Conservation (phyloP, 2,113 vertebrate species). For the Microcebus tavaratra region DNA sequence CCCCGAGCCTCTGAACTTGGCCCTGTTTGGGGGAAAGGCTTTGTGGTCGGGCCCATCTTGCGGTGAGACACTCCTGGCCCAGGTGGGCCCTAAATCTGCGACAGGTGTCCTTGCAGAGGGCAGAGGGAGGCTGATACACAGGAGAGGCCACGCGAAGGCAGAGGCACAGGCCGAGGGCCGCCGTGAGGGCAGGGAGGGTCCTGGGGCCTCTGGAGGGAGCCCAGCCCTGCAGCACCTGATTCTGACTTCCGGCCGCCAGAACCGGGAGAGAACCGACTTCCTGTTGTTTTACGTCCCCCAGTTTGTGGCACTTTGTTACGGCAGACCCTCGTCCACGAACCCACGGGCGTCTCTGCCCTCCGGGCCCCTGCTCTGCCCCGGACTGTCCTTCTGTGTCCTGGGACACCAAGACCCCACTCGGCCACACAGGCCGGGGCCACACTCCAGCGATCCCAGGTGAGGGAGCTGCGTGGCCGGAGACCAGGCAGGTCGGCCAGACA, state of each 20-base stretch:
- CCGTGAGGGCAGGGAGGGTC: neutral
- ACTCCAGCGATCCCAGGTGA: neutral
- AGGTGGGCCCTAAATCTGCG: neutral
- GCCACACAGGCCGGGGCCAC: too few relatives aligned
- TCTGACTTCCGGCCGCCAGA: neutral
- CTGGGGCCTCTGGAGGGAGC: rapidly evolving
- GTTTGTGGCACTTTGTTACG: rapidly evolving
- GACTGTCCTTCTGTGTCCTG: neutral
- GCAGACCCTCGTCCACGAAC: neutral
- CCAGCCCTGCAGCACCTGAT: rapidly evolving
- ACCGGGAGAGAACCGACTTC: rapidly evolving
- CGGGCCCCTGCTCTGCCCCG: neutral
- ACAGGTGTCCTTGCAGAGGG: neutral
- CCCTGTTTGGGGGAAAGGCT: neutral
- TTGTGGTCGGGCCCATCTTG: too few relatives aligned
- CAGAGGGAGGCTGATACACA: neutral
- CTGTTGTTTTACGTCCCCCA: neutral
- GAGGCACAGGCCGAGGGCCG: too few relatives aligned
- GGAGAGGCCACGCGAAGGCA: neutral
- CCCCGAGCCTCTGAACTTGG: neutral
- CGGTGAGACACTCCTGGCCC: rapidly evolving
- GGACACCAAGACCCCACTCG: neutral
- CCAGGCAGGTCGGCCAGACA: neutral
- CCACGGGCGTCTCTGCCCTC: too few relatives aligned
- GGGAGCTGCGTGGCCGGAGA: neutral